Conservation (phyloP, 2,888 invertebrate species). For the Parnassius smintheus region DNA sequence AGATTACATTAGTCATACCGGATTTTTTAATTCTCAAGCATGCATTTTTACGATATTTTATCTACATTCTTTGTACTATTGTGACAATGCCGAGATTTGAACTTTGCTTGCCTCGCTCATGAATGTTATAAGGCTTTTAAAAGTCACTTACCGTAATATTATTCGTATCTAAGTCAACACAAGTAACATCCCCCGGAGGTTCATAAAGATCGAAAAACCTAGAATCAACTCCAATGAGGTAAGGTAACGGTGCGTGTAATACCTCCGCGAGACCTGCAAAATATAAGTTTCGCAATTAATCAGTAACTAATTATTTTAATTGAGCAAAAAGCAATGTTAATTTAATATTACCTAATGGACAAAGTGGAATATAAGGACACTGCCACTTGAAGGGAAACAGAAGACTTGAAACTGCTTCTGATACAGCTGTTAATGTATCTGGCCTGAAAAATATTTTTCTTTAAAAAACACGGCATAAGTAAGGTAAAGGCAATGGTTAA, state of each 20-base stretch:
- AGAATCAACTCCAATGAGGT: constrained; percentile 98
- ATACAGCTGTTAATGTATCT: constrained; percentile 97
- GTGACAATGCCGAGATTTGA: too few relatives aligned
- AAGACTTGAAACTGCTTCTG: constrained; percentile 97
- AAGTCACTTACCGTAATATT: constrained; percentile 89
- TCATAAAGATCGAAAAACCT: constrained; percentile 98
- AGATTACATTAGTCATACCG: too few relatives aligned
- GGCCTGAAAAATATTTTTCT: constrained; percentile 78
- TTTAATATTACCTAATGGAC: constrained; percentile 89
- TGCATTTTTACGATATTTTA: too few relatives aligned
- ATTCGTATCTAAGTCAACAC: constrained; percentile 98
- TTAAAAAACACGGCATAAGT: too few relatives aligned
- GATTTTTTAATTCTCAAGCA: too few relatives aligned
- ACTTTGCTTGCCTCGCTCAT: too few relatives aligned
- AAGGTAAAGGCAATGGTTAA: too few relatives aligned
- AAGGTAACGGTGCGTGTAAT: constrained; percentile 97
- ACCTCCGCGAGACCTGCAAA: constrained; percentile 92
- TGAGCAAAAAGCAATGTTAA: constrained; percentile 1
- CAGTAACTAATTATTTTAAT: too few relatives aligned
- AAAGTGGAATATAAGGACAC: constrained; percentile 99
- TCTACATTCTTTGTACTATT: too few relatives aligned
- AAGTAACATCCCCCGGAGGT: constrained; percentile 97
- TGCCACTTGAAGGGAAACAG: constrained; percentile 99
- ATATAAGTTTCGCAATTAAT: too few relatives aligned
- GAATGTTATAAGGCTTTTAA: background rate